phyloP scores from a whole-genome alignment of 2,888 invertebrate species.

The Scaptomyza cyrtandrae region DNA sequence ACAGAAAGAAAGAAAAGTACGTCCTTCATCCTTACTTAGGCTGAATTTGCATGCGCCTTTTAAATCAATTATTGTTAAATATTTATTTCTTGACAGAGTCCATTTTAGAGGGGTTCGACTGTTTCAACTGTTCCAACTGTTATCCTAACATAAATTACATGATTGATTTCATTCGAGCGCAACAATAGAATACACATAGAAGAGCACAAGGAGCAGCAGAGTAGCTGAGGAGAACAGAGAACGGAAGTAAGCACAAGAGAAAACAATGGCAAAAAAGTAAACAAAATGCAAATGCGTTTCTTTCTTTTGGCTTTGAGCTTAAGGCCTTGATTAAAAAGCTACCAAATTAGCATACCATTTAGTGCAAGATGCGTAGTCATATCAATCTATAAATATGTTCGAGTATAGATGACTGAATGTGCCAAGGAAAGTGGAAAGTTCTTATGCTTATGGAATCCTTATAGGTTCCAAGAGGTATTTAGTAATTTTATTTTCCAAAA shows the following conservation, averaged over 20 bases:
- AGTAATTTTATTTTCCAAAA: not conserved
- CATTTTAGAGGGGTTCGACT: conserved; percentile 48
- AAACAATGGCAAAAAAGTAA: conserved; percentile 68
- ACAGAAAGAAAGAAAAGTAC: conserved; percentile 26
- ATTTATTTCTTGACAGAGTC: conserved; percentile 78
- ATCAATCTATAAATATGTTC: conserved; percentile 57
- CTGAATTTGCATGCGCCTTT: conserved; percentile 78
- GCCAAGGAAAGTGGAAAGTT: not conserved
- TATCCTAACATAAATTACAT: conserved; percentile 82
- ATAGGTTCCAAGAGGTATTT: not conserved
- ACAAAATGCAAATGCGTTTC: conserved; percentile 72
- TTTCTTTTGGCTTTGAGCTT: conserved; percentile 40
- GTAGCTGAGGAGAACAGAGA: conserved; percentile 10
- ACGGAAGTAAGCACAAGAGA: conserved; percentile 45
- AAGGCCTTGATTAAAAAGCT: conserved; percentile 77
- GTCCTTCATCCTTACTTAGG: conserved; percentile 25
- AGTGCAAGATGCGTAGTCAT: conserved; percentile 36
- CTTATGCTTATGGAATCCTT: not conserved
- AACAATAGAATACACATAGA: conserved; percentile 35
- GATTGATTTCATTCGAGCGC: conserved; percentile 80
- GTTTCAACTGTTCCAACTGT: conserved; percentile 6
- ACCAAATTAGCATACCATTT: conserved; percentile 76
- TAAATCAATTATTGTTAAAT: conserved; percentile 81
- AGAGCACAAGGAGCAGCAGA: not conserved
- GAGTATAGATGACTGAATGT: conserved; percentile 28